Evolutionary conservation across 92 coral and sea anemone species (phyloP).

Genomic region (Siderastrea siderea): DNA sequence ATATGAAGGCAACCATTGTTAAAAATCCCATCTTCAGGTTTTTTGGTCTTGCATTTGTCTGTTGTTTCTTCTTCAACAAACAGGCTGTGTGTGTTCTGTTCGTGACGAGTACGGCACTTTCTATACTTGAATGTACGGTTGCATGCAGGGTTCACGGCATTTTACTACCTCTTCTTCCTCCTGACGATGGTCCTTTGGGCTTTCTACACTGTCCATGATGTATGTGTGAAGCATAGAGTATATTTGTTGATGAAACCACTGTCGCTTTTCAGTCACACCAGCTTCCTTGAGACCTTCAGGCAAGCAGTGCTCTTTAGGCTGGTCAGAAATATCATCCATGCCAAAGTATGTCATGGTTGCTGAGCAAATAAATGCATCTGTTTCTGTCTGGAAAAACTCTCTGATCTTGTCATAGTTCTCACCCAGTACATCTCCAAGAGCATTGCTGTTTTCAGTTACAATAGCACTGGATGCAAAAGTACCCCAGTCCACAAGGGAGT

Average conservation of each 20-base stretch:
- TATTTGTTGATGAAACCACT: slow-evolving; percentile 3
- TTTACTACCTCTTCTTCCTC: neutral
- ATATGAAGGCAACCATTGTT: slow-evolving; percentile 74
- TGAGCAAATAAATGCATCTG: slow-evolving; percentile 43
- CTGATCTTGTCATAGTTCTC: slow-evolving; percentile 38
- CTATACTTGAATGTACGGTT: neutral
- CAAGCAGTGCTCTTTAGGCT: neutral
- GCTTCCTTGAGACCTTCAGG: slow-evolving; percentile 4
- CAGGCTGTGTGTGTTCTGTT: slow-evolving; percentile 14
- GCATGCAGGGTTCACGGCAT: neutral
- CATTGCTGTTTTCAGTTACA: slow-evolving; percentile 58
- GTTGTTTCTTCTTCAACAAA: neutral
- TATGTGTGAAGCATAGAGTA: neutral
- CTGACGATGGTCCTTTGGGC: neutral
- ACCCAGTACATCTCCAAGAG: slow-evolving; percentile 6
- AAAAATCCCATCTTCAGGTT: slow-evolving; percentile 24
- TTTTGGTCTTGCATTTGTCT: slow-evolving; percentile 22
- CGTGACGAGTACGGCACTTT: slow-evolving; percentile 7
- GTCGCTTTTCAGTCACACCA: neutral
- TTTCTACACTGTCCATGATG: neutral
- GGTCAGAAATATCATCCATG: slow-evolving; percentile 21
- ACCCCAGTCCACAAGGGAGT: slow-evolving; percentile 66
- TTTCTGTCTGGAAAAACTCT: slow-evolving; percentile 47
- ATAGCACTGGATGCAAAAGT: slow-evolving; percentile 72
- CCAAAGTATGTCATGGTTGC: slow-evolving; percentile 58